These are phyloP conservation scores for Eudemis profundana DNA, from an alignment of 2,888 invertebrate species.

Conservation along the genomic window DNA sequence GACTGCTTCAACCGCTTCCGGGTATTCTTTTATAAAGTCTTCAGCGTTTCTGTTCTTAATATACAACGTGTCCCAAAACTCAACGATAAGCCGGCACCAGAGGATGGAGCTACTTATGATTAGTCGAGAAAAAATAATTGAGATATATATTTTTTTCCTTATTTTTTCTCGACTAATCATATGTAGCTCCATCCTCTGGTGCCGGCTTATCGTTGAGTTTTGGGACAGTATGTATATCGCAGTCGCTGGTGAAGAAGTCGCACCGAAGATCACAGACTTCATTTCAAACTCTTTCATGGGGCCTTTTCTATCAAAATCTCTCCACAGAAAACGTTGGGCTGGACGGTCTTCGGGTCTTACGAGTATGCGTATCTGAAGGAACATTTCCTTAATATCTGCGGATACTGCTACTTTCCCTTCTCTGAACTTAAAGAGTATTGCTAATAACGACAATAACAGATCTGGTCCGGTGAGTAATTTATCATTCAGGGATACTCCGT, in stretches of 20 bases:
- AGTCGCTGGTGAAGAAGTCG: not conserved
- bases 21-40: not conserved
- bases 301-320: not conserved
- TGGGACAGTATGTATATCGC: too few relatives aligned
- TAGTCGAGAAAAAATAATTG: too few relatives aligned
- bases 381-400: constrained; percentile 40
- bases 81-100: too few relatives aligned
- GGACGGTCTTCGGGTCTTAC: constrained; percentile 21
- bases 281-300: not conserved
- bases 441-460: not conserved
- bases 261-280: constrained; percentile 23
- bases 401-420: constrained; percentile 27
- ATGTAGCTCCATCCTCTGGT: too few relatives aligned
- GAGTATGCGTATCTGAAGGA: constrained; percentile 29
- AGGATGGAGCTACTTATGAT: too few relatives aligned
- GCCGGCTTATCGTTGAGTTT: too few relatives aligned
- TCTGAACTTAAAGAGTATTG: constrained; percentile 14
- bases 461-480: not conserved
- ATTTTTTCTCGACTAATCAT: too few relatives aligned
- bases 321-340: constrained; percentile 29
- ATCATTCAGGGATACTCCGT: not conserved
- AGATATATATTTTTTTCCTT: too few relatives aligned
- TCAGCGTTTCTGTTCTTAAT: constrained; percentile 18
- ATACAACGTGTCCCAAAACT: too few relatives aligned
- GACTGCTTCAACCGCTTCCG: constrained; percentile 1